Conservation (phyloP, 2,797 vertebrate genomes). For the Erethizon dorsatum region DNA sequence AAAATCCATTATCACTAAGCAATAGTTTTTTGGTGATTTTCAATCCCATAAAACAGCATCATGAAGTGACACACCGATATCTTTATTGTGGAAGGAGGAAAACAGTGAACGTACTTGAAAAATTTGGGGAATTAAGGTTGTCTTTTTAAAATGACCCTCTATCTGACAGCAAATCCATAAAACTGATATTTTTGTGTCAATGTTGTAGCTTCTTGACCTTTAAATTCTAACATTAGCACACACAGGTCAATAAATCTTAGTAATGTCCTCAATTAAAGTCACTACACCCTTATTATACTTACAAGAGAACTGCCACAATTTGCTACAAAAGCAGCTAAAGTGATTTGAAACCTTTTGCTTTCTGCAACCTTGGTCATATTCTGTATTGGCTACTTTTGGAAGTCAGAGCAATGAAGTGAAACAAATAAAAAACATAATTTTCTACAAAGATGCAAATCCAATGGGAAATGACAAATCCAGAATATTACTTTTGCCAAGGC, state of each 20-base stretch:
- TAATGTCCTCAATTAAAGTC: conserved; percentile 79
- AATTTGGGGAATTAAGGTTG: conserved; percentile 34
- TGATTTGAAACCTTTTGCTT: conserved; percentile 1
- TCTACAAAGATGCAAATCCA: not conserved
- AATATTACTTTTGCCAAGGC: not conserved
- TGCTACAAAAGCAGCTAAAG: not conserved
- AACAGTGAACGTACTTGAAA: conserved; percentile 36
- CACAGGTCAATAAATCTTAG: conserved; percentile 65
- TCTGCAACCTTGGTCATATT: not conserved
- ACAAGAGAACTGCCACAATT: conserved; percentile 58
- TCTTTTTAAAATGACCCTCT: conserved; percentile 2
- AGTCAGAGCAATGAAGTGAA: not conserved
- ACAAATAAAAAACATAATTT: not conserved
- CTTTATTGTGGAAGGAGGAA: not conserved
- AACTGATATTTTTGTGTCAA: conserved; percentile 58
- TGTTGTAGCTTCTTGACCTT: conserved; percentile 58
- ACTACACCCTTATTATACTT: conserved; percentile 71
- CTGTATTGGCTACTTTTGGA: not conserved
- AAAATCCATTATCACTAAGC: not conserved
- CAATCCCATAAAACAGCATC: not conserved
- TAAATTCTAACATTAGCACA: conserved; percentile 68
- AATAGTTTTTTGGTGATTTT: not conserved
- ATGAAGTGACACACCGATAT: not conserved
- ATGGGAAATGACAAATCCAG: not conserved
- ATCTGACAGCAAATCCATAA: conserved; percentile 74